A percentile compares a stretch with the other conserved stretches of the same genome.
Evolutionary conservation across 2,113 vertebrate species (phyloP).

Genomic region (Cyrtonyx montezumae): DNA sequence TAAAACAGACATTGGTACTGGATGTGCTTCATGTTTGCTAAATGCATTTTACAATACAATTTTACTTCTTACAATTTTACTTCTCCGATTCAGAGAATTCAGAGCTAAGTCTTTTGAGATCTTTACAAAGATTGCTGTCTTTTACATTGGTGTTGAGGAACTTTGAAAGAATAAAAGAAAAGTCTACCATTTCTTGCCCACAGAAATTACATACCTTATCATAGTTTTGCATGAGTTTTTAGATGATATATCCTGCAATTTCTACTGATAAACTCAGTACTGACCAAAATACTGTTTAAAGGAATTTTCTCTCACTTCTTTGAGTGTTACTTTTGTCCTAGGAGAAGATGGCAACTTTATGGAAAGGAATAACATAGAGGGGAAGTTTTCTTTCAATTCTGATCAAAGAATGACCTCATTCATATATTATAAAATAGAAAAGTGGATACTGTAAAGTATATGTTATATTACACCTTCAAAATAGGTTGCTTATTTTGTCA

Average conservation of each 20-base stretch:
- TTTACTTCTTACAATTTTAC: too few species aligned
- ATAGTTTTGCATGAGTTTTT: neutral
- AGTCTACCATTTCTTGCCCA: neutral
- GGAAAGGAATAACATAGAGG: neutral
- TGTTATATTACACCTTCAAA: neutral
- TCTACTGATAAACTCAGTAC: neutral
- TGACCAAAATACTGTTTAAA: neutral
- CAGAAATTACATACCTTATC: neutral
- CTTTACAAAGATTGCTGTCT: neutral
- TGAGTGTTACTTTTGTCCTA: neutral
- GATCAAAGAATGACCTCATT: neutral
- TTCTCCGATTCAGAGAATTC: neutral
- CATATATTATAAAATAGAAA: neutral
- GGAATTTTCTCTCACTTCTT: neutral
- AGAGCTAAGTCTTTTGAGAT: neutral
- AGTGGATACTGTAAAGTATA: too few species aligned
- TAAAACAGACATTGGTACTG: neutral
- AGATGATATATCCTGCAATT: neutral
- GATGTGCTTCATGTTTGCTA: neutral
- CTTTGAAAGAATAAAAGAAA: neutral
- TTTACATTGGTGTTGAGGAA: neutral
- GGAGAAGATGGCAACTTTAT: neutral
- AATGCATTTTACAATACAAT: neutral
- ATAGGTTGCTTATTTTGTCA: neutral
- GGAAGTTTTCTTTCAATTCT: neutral